Evolutionary conservation across 2,888 invertebrate genomes (phyloP), one percentile per base, ranked within the genome.

Genomic region (Lordiphosa andalusiaca): DNA sequence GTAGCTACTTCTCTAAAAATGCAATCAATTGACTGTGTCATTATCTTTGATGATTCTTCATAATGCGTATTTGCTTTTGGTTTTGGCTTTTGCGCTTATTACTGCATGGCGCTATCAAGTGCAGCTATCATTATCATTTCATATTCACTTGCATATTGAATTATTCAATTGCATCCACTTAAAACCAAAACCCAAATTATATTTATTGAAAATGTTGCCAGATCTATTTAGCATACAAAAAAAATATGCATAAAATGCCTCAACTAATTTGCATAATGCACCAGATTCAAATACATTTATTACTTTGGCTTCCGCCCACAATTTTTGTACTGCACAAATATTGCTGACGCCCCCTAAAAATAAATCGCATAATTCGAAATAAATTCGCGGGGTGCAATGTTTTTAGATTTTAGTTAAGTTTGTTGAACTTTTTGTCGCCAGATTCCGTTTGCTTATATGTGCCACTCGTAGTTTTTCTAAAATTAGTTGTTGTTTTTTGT

Each of bases 351-450:
- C 30, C 30, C 33, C 71, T 66, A 62, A 82, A 76, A 82, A 76
- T 76, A 82, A 71, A 73, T 60, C 75, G 49, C 64, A 78, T 77
- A 74, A 71, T 82, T 62, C 62, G 58, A 68, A 73, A 82, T 69
- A 56, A 70, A 69, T 52, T 30, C 30, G 30, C 59, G 58, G 60
- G 58, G 60, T 13, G 52, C 51, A 71, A 62, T 62, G 63, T 65
- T 48, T 67, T 63, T 52, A 42, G 21, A 50, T 21, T 51, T 58
- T 25, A 13, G 46, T 30, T 46, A 57, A 42, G 81, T 77, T 78
- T 81, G 73, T 75, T 81, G 78, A 81, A 81, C 81, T 77, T 64
- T 56, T 67, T 76, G 55, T 61, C 49, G 42, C 41, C 6, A 19
- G 38, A 35, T 23, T 64, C 60, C 66, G 56, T 53, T 10, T 56